These are phyloP conservation scores for Meta bourneti DNA, from an alignment of 2,888 invertebrate genomes.

Conservation along the genomic window DNA sequence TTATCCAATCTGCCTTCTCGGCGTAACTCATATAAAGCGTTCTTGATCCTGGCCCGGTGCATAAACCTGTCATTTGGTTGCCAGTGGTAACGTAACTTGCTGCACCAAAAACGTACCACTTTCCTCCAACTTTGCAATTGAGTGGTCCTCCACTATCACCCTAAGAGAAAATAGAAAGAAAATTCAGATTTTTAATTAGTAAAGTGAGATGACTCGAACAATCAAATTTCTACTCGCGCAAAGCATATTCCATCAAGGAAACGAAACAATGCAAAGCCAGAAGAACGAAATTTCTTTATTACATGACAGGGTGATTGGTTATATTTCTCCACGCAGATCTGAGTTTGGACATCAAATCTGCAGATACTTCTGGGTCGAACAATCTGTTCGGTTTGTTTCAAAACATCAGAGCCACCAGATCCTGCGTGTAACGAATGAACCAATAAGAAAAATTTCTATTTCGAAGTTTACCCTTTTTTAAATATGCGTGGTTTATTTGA, in stretches of 20 bases:
- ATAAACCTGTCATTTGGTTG: slow-evolving; percentile 38
- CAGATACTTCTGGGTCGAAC: slow-evolving; percentile 7
- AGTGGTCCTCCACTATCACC: slow-evolving; percentile 62
- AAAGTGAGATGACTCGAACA: too few species aligned
- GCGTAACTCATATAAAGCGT: slow-evolving; percentile 13
- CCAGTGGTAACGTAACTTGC: slow-evolving; percentile 17
- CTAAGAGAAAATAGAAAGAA: not conserved
- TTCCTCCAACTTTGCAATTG: slow-evolving; percentile 30
- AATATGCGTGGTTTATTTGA: too few species aligned
- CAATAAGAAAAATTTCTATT: too few species aligned
- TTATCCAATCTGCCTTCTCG: slow-evolving; percentile 52
- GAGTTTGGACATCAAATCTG: slow-evolving; percentile 12
- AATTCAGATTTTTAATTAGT: not conserved
- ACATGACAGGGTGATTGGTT: not conserved
- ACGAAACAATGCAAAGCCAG: too few species aligned
- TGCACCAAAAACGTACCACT: slow-evolving; percentile 47
- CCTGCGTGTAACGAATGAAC: not conserved
- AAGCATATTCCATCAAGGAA: too few species aligned
- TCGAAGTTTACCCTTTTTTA: too few species aligned
- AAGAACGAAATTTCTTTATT: not conserved
- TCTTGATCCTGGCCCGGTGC: slow-evolving; percentile 16
- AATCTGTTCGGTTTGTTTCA: slow-evolving; percentile 10
- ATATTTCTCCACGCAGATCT: slow-evolving; percentile 38
- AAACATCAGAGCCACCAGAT: not conserved
- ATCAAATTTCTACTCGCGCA: too few species aligned